Conservation (phyloP, 2,797 vertebrate species). For the Cyprinodon diabolis region DNA sequence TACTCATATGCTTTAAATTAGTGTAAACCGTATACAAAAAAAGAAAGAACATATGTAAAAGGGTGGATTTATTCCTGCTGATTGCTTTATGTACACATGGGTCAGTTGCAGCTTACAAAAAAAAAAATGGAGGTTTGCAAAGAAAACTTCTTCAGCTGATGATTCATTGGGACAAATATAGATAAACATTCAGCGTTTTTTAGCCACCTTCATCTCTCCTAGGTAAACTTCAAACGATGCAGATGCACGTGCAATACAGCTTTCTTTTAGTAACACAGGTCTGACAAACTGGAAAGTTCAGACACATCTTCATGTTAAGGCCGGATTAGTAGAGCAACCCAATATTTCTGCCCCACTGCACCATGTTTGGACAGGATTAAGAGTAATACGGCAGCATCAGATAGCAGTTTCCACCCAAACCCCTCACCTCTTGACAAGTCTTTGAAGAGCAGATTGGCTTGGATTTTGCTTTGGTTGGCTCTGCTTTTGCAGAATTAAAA, state of each 20-base stretch:
- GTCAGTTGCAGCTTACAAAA: neutral
- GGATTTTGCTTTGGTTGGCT: slow-evolving; percentile 49
- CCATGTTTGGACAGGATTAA: slow-evolving; percentile 18
- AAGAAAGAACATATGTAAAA: neutral
- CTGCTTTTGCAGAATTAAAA: slow-evolving; percentile 18
- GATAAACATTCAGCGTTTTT: slow-evolving; percentile 7
- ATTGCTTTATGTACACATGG: slow-evolving; percentile 6
- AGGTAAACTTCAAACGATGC: slow-evolving; percentile 2
- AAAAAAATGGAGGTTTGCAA: neutral
- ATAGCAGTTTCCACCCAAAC: slow-evolving; percentile 34
- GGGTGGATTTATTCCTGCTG: neutral
- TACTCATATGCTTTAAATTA: neutral
- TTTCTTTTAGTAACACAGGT: slow-evolving; percentile 1
- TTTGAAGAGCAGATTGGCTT: slow-evolving; percentile 32
- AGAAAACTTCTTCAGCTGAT: neutral
- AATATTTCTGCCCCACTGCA: slow-evolving; percentile 4
- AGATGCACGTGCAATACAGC: neutral
- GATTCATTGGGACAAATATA: neutral
- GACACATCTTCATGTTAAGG: slow-evolving; percentile 20
- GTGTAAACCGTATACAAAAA: neutral
- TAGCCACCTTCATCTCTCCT: neutral
- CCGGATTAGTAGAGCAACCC: slow-evolving; percentile 9
- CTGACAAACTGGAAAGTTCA: slow-evolving; percentile 1
- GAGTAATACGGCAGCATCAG: slow-evolving; percentile 29
- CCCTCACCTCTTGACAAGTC: slow-evolving; percentile 15